phyloP scores from a whole-genome alignment of 92 coral and sea anemone genomes.

The Diadumene lineata region DNA sequence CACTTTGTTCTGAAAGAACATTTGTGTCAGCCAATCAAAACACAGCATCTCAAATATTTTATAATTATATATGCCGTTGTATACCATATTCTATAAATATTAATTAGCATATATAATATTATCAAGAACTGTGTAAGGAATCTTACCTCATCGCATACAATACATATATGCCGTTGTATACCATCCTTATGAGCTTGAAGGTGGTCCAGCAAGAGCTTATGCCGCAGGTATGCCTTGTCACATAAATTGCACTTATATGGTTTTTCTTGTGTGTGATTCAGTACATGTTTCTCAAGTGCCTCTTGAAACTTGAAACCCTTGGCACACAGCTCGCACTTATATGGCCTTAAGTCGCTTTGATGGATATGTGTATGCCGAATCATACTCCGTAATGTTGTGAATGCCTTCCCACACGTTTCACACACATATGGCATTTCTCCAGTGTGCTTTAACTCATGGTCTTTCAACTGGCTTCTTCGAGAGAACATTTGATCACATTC shows the following conservation, averaged over 20 bases:
- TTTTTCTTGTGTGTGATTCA: slow-evolving; percentile 48
- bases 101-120: too few species aligned
- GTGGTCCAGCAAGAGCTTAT: slow-evolving; percentile 39
- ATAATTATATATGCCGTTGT: too few species aligned
- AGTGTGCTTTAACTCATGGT: slow-evolving; percentile 52
- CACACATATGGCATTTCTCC: slow-evolving; percentile 57
- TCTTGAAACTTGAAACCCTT: slow-evolving; percentile 49
- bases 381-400: slow-evolving; percentile 47
- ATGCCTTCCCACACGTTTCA: slow-evolving; percentile 49
- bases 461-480: slow-evolving; percentile 38
- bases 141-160: slow-evolving; percentile 31
- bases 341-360: slow-evolving; percentile 34
- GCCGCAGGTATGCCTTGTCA: slow-evolving; percentile 46
- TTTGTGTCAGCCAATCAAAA: too few species aligned
- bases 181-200: slow-evolving; percentile 35
- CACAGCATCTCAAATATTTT: too few species aligned
- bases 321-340: slow-evolving; percentile 45
- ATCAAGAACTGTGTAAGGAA: too few species aligned
- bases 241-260: slow-evolving; percentile 54
- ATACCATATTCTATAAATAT: too few species aligned
- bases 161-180: slow-evolving; percentile 16
- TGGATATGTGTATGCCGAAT: slow-evolving; percentile 46
- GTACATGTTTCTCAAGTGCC: slow-evolving; percentile 35
- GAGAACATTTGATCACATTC: slow-evolving; percentile 42
- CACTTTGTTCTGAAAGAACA: too few species aligned